Evolutionary conservation across 2,888 invertebrate species (phyloP).

Genomic region (Metellina segmentata): DNA sequence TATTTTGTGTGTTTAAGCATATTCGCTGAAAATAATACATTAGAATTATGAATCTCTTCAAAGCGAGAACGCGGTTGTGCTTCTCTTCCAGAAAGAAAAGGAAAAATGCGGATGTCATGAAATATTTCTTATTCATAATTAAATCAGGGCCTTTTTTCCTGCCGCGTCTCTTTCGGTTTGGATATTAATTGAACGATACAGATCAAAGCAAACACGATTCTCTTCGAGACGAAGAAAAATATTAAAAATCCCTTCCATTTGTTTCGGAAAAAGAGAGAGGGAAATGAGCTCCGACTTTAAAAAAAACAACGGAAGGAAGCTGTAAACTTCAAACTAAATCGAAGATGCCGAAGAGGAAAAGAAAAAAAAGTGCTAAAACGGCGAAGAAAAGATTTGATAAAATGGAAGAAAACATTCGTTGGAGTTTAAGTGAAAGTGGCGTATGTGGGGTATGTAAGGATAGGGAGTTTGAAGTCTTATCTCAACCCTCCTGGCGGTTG

Average conservation of each 20-base stretch:
- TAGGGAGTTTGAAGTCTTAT: too few species aligned
- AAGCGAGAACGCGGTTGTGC: too few species aligned
- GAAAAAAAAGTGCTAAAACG: slow-evolving; percentile 12
- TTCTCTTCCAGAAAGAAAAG: too few species aligned
- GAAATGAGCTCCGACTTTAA: slow-evolving; percentile 5
- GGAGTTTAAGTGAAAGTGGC: background rate
- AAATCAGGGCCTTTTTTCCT: background rate
- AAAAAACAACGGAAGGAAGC: background rate
- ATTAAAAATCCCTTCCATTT: background rate
- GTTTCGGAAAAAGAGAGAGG: slow-evolving; percentile 4
- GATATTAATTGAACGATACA: slow-evolving; percentile 1
- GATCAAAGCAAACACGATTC: background rate
- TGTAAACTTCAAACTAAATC: background rate
- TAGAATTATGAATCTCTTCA: too few species aligned
- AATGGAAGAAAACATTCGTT: background rate
- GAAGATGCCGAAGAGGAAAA: background rate
- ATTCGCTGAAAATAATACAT: too few species aligned
- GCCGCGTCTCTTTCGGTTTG: background rate
- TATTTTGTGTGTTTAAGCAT: too few species aligned
- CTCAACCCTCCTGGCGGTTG: too few species aligned
- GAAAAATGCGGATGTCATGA: background rate
- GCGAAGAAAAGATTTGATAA: slow-evolving; percentile 15
- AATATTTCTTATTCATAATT: slow-evolving; percentile 1
- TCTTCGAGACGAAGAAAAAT: background rate
- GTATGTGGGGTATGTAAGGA: too few species aligned